Base-by-base conservation (phyloP, 2,113 vertebrate genomes). In the Sylvia atricapilla region DNA sequence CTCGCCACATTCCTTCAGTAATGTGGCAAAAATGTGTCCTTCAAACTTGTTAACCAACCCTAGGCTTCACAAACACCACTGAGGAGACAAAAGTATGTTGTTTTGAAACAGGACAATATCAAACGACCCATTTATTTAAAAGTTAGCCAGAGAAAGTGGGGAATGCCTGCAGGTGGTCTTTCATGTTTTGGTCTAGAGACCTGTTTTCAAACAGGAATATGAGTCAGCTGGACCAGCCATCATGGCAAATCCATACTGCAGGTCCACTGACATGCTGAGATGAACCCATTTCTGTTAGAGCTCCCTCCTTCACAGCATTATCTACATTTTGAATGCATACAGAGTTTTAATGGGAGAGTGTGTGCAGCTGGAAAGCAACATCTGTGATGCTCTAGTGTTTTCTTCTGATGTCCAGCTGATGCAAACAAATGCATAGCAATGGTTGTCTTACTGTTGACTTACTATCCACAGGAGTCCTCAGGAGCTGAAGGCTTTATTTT, bases 1-100 rank as follows among this genome's bases (percentile, higher is more conserved):
- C 55, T 85, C 3, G 2, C 62, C 2, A 0, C 46, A 35, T 93
- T 94, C 74, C 79, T 86, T 76, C 59, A 88, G 87, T 58, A 77
- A 89, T 41, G 39, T 39, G 23, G 35, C 63, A 78, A 95, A 91
- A 96, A 91, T 72, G 46, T 9, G 64, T 93, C 93, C 64, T 93
- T 93, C 87, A 52, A 55, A 68, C 13, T 59, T 49, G 19, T 55
- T 72, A 74, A 82, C 69, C 74, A 89, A 22, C 37, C 55, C 28
- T 56, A 8, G 35, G 56, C 56, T 94, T 89, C 52, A 41, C 35
- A 52, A 91, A 47, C 69, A 44, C 0, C 6, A 20, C 43, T 2
- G 13, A 22, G 77, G 52, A 94, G 84, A 84, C 60, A 89, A 70
- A 91, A 91, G 44, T 37, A 4, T 47, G 43, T 63, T 84, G 77